Base-by-base conservation (phyloP, 2,797 vertebrate genomes). In the Crocidura indochinensis region DNA sequence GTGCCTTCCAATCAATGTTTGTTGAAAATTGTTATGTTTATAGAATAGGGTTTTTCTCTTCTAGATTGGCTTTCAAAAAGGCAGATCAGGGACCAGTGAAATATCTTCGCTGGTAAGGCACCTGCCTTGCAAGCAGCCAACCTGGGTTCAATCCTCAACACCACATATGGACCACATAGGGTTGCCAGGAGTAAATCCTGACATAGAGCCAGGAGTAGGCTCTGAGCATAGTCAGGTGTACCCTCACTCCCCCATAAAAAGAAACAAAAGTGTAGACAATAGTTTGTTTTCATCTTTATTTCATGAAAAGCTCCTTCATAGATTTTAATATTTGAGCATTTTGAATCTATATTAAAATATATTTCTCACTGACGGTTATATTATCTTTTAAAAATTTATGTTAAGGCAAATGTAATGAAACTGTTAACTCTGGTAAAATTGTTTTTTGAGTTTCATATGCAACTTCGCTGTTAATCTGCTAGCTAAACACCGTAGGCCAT, bases 381-480 rank as follows among this genome's bases (percentile, higher is more conserved):
- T 47, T 62, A 24, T 31, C n/a, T 47, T 85, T 46, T 91, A 56
- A 53, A 71, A 90, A 53, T 74, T 67, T 71, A 75, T 77, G 19
- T 29, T 71, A 78, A 10, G 38, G n/a, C 47, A 90, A 68, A 84
- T 19, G 84, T 38, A 84, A 19, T 60, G 87, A 75, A 7, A 73
- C 27, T 90, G 3, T 79, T 60, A 82, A 49, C 27, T 76, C 83
- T 77, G 27, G 14, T 78, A 56, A 20, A 71, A 6, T n/a, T 75
- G 20, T 49, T 64, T 74, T 90, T 74, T 60, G 26, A 81, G 31
- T 38, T 74, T 85, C 20, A 72, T 65, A 10, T 62, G 10, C 44
- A 71, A 20, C 76, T 86, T 77, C 90, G 19, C 53, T 88, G 12
- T 86, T 90, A 93, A 85, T 84, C 29, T 73, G 56, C 72, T 80